phyloP scores from a whole-genome alignment of 2,888 invertebrate species.

The Megamerina dolium region DNA sequence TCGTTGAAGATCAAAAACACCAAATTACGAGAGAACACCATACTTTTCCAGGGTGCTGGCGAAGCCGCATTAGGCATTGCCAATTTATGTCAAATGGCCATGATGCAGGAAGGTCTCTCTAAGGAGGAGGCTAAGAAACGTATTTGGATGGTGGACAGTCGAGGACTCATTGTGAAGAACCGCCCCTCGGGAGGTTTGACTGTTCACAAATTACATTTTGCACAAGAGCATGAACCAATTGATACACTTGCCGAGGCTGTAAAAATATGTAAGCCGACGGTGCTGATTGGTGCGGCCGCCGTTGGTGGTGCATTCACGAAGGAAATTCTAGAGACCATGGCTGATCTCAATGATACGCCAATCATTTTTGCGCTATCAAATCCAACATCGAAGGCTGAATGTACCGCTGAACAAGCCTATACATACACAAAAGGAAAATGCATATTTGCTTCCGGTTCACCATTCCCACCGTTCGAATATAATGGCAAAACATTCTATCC shows the following conservation, averaged over 20 bases:
- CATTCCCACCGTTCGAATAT: constrained; percentile 79
- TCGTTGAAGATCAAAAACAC: constrained; percentile 78
- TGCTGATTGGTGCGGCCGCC: constrained; percentile 92
- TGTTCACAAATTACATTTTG: constrained; percentile 77
- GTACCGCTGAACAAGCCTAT: constrained; percentile 98
- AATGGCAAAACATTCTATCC: constrained; percentile 77
- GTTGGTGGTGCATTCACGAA: constrained; percentile 89
- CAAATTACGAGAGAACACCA: constrained; percentile 72
- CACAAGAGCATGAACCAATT: constrained; percentile 70
- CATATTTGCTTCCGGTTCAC: constrained; percentile 95
- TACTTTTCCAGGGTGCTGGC: constrained; percentile 95
- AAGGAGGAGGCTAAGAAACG: constrained; percentile 69
- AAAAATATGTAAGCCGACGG: constrained; percentile 72
- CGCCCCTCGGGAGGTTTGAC: constrained; percentile 74
- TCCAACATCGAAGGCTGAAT: constrained; percentile 97
- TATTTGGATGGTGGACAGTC: constrained; percentile 95
- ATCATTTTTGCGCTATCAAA: constrained; percentile 97
- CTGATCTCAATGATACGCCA: constrained; percentile 71
- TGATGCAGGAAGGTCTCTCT: constrained; percentile 76
- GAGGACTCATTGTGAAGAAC: constrained; percentile 85
- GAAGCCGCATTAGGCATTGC: constrained; percentile 97
- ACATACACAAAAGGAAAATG: constrained; percentile 80
- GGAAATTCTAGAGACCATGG: constrained; percentile 83
- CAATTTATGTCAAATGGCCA: constrained; percentile 83
- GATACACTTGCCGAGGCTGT: constrained; percentile 78